Evolutionary conservation across 1,140 invertebrate genomes (phyloP), one percentile per base, ranked within the genome.

Genomic region (Zaprionus inermis): DNA sequence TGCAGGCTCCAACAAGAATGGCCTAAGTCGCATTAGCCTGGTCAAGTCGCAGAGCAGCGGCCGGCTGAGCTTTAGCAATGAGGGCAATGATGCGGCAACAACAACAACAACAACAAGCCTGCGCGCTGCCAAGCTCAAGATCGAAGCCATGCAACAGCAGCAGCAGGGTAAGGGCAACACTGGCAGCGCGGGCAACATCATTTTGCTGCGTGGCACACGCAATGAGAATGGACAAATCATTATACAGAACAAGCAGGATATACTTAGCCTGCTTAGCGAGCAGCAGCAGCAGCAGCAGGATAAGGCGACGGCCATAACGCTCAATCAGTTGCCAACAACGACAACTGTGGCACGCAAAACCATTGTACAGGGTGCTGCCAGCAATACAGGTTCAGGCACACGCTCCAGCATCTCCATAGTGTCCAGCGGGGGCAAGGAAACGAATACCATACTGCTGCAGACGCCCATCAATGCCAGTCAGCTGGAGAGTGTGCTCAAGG

Each of bases 171-270:
- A 79, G 18, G 72, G 24, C 1, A 77, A 69, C 74, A 82, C 20
- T 76, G 78, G 54, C n/a, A n/a, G n/a, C n/a, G n/a, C n/a, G 57
- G 75, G 76, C 72, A 92, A 92, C 63, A 91, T 92, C 24, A 92
- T 92, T 20, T 74, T 92, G 76, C 58, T 92, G 81, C 91, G 91
- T 32, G 91, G 91, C 51, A 81, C 91, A n/a, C 85, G 91, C 54
- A 92, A 91, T 49, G 91, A 92, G 68, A 92, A 92, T 83, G 91
- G 91, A 18, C 91, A 92, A 76, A 92, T 92, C 56, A 91, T 92
- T 38, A 90, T 92, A 54, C 91, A 92, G 60, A 92, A 92, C 57
- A 91, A 91, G 34, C 91, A 92, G 76, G 91, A 92, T 16, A 88
- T 92, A 56, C 80, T 92, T 9, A 92, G 78, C 44, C 76, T 92